Base-by-base conservation (phyloP, 2,797 vertebrate species). In the Clarias laeviceps region DNA sequence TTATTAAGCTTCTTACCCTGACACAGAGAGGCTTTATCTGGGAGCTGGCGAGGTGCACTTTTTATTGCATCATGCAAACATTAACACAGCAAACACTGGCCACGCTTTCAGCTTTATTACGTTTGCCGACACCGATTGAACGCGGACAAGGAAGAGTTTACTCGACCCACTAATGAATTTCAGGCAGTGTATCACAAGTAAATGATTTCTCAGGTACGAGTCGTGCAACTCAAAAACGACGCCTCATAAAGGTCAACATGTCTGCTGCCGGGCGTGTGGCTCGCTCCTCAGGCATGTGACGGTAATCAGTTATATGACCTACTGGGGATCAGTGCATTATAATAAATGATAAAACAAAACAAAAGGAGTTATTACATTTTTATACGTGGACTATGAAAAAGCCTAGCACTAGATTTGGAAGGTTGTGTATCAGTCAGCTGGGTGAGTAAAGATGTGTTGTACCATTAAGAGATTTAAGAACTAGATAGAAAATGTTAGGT, bases 31-130 rank as follows among this genome's bases (percentile, higher is more conserved):
- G 61, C 54, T 89, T 89, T 84, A 87, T 87, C 86, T 82, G 62
- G 78, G 82, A 69, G 77, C 40, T 32, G 85, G 72, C n/a, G 65
- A 81, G 80, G 77, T 64, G 3, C 34, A 64, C 37, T 24, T 82
- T 88, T 86, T 90, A 90, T 88, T 84, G 85, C 85, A 85, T 73
- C 29, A 50, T 73, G 84, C 86, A 88, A 88, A 89, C 87, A 88
- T 84, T 86, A 88, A 83, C 86, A 59, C 57, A 27, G 87, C 81
- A 85, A 88, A 90, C 82, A 87, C 73, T 59, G 78, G 69, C 32
- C 82, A 82, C 18, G 84, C 83, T 83, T 86, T 78, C 45, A 5
- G 50, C 84, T 90, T 88, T 84, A 90, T 80, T 87, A 82, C 87
- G 80, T 88, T 88, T 88, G 82, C 89, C 27, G 69, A 85, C 62